phyloP scores from a whole-genome alignment of 2,797 vertebrate species.

The Netta rufina region DNA sequence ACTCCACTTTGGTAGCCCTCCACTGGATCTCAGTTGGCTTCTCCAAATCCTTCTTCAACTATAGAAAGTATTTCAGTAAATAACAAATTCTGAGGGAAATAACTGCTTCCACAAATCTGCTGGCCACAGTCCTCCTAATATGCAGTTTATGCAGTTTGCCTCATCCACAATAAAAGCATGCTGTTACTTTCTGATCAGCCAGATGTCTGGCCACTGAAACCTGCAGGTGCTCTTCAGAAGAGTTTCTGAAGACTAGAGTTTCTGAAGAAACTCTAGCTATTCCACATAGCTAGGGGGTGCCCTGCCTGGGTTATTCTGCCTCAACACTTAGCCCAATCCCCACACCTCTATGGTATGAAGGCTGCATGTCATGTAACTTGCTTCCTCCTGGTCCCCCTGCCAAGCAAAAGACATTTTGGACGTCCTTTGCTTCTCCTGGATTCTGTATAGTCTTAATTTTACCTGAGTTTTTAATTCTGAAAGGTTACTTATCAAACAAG shows the following conservation, averaged over 20 bases:
- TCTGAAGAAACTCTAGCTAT: too few species aligned
- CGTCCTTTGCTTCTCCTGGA: background rate
- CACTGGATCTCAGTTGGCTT: background rate
- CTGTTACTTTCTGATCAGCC: background rate
- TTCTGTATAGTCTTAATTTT: background rate
- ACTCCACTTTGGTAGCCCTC: background rate
- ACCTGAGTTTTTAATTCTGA: background rate
- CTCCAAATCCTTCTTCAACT: background rate
- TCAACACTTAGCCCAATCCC: background rate
- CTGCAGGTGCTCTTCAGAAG: background rate
- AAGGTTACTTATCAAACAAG: background rate
- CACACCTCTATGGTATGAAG: background rate
- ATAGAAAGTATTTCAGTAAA: background rate
- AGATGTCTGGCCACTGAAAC: background rate
- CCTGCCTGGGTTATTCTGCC: background rate
- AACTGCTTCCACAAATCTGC: background rate
- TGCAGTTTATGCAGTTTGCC: background rate
- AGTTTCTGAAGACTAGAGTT: background rate
- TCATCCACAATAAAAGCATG: background rate
- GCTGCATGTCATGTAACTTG: background rate
- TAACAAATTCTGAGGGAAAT: background rate
- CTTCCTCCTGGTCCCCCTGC: background rate
- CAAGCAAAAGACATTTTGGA: background rate
- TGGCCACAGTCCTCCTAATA: background rate
- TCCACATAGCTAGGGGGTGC: background rate